Percentiles rank a stretch among this genome's conserved stretches.
Conservation (phyloP, 2,888 invertebrate species). For the Leucania comma region DNA sequence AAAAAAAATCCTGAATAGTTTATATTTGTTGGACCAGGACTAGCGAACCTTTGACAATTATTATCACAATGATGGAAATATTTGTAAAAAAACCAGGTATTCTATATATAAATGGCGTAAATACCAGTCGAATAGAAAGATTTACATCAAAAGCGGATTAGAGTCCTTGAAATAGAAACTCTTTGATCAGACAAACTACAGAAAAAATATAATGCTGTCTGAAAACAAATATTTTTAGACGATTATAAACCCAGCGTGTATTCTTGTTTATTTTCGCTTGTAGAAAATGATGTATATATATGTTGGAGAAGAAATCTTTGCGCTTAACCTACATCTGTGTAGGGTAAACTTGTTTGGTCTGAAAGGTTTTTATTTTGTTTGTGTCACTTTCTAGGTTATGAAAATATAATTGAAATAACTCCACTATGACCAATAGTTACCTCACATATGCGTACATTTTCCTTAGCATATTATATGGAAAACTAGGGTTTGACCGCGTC, state of each 20-base stretch:
- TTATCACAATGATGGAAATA: neutral
- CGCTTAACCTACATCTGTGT: constrained; percentile 12
- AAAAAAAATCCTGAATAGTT: neutral
- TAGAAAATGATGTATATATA: neutral
- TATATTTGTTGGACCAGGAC: neutral
- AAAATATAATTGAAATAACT: neutral
- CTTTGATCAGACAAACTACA: constrained; percentile 10
- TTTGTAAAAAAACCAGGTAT: neutral
- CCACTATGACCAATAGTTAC: neutral
- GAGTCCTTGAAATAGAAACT: constrained; percentile 12
- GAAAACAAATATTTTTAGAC: constrained; percentile 17
- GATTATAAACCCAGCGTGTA: neutral
- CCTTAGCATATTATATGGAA: too few relatives aligned
- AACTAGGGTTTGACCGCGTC: too few relatives aligned
- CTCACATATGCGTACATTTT: neutral
- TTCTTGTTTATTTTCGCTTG: constrained; percentile 23
- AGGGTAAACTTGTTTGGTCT: neutral
- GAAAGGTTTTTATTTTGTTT: constrained; percentile 25
- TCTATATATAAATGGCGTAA: neutral
- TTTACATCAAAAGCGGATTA: constrained; percentile 29
- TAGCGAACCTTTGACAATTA: neutral
- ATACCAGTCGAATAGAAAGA: neutral
- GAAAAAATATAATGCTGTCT: neutral
- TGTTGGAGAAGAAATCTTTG: constrained; percentile 11
- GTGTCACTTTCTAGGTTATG: neutral